These are phyloP conservation scores for Cerastoderma edule DNA, from an alignment of 2,888 invertebrate genomes.

Conservation along the genomic window DNA sequence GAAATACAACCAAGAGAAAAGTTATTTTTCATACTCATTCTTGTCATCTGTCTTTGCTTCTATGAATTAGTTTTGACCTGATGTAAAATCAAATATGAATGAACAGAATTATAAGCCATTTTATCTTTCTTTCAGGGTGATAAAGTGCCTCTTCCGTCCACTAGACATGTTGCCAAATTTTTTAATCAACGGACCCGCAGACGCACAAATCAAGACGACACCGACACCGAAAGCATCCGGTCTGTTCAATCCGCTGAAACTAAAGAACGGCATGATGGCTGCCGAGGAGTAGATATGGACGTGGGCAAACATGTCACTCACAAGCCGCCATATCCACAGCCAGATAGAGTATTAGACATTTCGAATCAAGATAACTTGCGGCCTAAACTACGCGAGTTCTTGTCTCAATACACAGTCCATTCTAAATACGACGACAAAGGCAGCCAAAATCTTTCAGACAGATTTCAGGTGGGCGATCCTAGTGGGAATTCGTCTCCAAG, in stretches of 20 bases:
- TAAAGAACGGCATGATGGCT: not conserved
- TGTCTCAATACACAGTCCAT: too few relatives aligned
- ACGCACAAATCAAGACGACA: constrained; percentile 21
- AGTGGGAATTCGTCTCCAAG: not conserved
- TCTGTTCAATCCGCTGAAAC: constrained; percentile 18
- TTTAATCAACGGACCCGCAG: constrained; percentile 21
- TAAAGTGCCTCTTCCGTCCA: constrained; percentile 59
- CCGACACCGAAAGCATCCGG: constrained; percentile 38
- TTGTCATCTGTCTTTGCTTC: not conserved
- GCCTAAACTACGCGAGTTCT: constrained; percentile 28
- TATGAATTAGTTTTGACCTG: not conserved
- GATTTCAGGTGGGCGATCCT: not conserved
- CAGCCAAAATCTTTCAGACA: not conserved
- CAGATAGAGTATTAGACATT: constrained; percentile 28
- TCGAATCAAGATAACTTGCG: constrained; percentile 46
- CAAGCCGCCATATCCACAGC: constrained; percentile 3
- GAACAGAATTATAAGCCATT: not conserved
- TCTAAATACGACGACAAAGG: too few relatives aligned
- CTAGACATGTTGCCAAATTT: constrained; percentile 43
- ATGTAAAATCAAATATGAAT: not conserved
- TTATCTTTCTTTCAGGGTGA: constrained; percentile 41
- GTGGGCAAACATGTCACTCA: not conserved
- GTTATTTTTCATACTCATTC: not conserved
- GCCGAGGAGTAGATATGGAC: not conserved
- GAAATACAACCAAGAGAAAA: not conserved